Evolutionary conservation across 2,797 vertebrate species (phyloP).

Genomic region (Muscicapa comitata): DNA sequence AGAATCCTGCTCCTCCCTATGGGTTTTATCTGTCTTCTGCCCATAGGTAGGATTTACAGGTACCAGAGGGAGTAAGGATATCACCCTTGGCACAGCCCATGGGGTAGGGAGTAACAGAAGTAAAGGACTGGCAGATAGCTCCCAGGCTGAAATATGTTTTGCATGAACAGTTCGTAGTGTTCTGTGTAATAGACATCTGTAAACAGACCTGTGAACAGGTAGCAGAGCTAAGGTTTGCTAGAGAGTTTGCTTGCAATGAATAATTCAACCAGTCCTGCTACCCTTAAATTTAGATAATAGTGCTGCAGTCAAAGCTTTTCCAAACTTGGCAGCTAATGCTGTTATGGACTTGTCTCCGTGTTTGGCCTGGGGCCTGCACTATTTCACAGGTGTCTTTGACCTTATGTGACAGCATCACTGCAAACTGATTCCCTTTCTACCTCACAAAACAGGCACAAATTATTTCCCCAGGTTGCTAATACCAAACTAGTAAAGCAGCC

Average conservation of each 20-base stretch:
- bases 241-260: not conserved
- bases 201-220: constrained; percentile 7
- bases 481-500: not conserved
- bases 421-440: not conserved
- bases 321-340: not conserved
- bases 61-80: not conserved
- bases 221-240: not conserved
- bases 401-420: not conserved
- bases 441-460: not conserved
- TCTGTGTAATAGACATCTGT: not conserved
- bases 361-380: not conserved
- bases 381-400: not conserved
- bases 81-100: not conserved
- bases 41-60: not conserved
- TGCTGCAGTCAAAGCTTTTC: constrained; percentile 1
- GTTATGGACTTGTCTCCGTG: not conserved
- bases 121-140: not conserved
- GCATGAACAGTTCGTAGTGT: not conserved
- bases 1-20: not conserved
- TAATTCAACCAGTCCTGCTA: constrained; percentile 7
- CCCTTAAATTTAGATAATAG: constrained; percentile 11
- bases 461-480: not conserved
- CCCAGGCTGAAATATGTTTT: not conserved
- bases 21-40: not conserved
- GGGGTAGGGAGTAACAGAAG: not conserved